Base-by-base conservation (phyloP, 2,113 vertebrate genomes). In the human (Homo sapiens) region DNA sequence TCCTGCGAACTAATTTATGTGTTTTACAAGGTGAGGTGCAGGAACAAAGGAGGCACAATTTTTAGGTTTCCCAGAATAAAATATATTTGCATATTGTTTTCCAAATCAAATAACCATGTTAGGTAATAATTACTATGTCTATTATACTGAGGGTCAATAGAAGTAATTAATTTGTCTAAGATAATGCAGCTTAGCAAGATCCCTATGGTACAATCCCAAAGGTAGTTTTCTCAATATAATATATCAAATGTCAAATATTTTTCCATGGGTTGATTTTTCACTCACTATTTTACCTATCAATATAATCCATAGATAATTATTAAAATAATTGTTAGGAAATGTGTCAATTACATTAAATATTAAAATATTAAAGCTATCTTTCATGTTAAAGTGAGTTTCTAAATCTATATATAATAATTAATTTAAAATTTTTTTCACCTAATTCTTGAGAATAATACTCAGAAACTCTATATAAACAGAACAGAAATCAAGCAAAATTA, bases 341-440 rank as follows among this genome's bases (percentile, higher is more conserved):
- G 1, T 75, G 35, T 86, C 43, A 84, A 48, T 57, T 92, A 86
- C 55, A 57, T 48, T 84, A 94, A 96, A 61, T 66, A 59, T 83
- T 84, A 85, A 68, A 97, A 83, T 79, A 75, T 57, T 80, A 85
- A 95, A 90, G n/a, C 48, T 84, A 48, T 72, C 32, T 95, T 91
- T 93, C 27, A 84, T 45, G 30, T 93, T 76, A 75, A 64, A 76
- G 20, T 72, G 25, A 86, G 22, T 80, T 81, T 93, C 45, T 85
- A 66, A 73, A 92, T 94, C 75, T 93, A 3, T 75, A 81, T 52
- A 5, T 89, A 18, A 68, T n/a, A 48, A 90, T 55, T 82, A 52
- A 73, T 59, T 35, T 50, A 61, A 20, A 66, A 14, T 38, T 6
- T 61, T 40, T 75, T 25, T 11, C 12, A 92, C 30, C 52, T 86